phyloP scores from a whole-genome alignment of 1,140 invertebrate genomes.

The Drosophila erecta region DNA sequence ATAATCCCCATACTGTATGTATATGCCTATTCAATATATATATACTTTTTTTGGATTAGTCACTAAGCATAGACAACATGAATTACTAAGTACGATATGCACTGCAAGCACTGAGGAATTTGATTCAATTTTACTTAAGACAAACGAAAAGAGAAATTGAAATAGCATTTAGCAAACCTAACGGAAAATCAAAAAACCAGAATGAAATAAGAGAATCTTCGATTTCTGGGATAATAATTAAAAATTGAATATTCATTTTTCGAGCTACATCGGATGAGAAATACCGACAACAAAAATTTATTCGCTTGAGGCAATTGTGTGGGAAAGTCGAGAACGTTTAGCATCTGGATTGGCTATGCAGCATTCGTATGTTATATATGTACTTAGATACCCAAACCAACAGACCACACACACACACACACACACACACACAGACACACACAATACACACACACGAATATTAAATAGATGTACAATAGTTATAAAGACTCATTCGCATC shows the following conservation, averaged over 20 bases:
- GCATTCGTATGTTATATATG: slow-evolving; percentile 19
- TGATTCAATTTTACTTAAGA: slow-evolving; percentile 84
- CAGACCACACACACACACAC: neutral
- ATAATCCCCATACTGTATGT: slow-evolving; percentile 12
- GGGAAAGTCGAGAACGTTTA: slow-evolving; percentile 38
- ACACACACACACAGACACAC: slow-evolving; percentile 18
- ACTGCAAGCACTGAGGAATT: slow-evolving; percentile 85
- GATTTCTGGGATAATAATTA: slow-evolving; percentile 32
- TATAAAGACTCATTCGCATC: slow-evolving; percentile 18
- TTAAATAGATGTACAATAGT: slow-evolving; percentile 31
- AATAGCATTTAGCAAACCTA: slow-evolving; percentile 52
- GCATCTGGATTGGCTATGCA: slow-evolving; percentile 46
- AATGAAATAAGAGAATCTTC: slow-evolving; percentile 10
- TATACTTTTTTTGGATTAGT: slow-evolving; percentile 53
- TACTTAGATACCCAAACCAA: slow-evolving; percentile 7
- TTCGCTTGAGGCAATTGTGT: slow-evolving; percentile 25
- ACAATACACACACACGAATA: slow-evolving; percentile 5
- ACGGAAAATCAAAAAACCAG: slow-evolving; percentile 10
- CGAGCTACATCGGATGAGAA: slow-evolving; percentile 22
- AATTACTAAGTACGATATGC: slow-evolving; percentile 74
- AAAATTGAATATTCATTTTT: slow-evolving; percentile 35
- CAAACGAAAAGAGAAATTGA: slow-evolving; percentile 74
- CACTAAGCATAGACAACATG: slow-evolving; percentile 56
- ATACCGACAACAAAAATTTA: slow-evolving; percentile 10
- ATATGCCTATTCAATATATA: slow-evolving; percentile 19